A percentile compares a stretch with the other conserved stretches of the same genome.
Evolutionary conservation across 1,140 invertebrate genomes (phyloP).

Genomic region (Calycopis cecrops): DNA sequence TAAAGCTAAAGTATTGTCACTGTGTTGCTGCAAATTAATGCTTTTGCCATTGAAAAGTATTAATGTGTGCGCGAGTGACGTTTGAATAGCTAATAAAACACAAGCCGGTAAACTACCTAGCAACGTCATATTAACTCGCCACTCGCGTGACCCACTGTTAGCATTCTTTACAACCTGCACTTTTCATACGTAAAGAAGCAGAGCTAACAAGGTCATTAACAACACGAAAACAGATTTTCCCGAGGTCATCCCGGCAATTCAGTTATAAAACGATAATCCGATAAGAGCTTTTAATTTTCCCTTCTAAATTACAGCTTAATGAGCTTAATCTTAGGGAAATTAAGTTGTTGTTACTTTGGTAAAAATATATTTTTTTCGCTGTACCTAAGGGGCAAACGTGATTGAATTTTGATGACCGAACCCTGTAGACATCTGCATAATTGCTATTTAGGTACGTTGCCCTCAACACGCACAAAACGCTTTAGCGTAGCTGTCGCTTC

Average conservation of each 20-base stretch:
- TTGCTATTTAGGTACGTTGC: no score
- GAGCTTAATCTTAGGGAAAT: background rate
- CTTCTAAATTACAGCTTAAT: background rate
- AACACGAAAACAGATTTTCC: constrained; percentile 9
- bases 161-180: constrained; percentile 25
- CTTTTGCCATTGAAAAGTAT: no score
- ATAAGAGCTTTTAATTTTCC: background rate
- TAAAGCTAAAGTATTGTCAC: no score
- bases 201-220: constrained; percentile 19
- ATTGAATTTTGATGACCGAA: no score
- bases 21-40: no score
- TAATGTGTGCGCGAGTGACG: no score
- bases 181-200: constrained; percentile 23
- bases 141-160: constrained; percentile 29
- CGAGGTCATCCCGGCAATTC: constrained; percentile 18
- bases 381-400: no score
- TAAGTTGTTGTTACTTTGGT: background rate
- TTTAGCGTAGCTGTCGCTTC: no score
- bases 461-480: no score
- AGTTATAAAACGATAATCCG: background rate
- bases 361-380: no score
- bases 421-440: no score
- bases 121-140: constrained; percentile 3
- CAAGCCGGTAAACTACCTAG: background rate
- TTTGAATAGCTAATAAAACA: background rate